Evolutionary conservation across 1,140 invertebrate species (phyloP).

Genomic region (Cylas formicarius): DNA sequence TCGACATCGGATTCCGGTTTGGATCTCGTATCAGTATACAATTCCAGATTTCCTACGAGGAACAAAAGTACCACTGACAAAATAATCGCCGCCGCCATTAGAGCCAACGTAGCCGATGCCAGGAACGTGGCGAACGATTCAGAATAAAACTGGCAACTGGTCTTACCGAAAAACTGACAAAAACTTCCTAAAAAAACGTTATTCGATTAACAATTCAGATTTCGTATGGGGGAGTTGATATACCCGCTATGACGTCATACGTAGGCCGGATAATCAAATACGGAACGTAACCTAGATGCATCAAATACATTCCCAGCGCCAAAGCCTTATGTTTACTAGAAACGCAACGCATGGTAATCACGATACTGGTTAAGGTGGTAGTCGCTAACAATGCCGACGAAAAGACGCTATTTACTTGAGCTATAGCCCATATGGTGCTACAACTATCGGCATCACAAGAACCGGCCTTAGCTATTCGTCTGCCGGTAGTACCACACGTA

Average conservation of each 20-base stretch:
- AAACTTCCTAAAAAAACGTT: constrained; percentile 19
- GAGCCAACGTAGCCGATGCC: constrained; percentile 21
- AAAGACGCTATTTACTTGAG: constrained; percentile 45
- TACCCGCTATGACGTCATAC: constrained; percentile 48
- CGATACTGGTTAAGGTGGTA: constrained; percentile 48
- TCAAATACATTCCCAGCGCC: constrained; percentile 50
- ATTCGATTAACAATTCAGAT: neutral
- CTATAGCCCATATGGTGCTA: constrained; percentile 47
- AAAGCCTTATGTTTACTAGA: constrained; percentile 51
- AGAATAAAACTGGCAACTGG: constrained; percentile 27
- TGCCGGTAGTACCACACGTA: constrained; percentile 41
- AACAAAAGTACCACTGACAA: constrained; percentile 16
- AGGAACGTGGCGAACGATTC: constrained; percentile 26
- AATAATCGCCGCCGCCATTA: constrained; percentile 26
- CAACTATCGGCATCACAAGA: constrained; percentile 49
- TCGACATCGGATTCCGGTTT: constrained; percentile 4
- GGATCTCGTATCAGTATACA: constrained; percentile 15
- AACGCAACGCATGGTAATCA: constrained; percentile 50
- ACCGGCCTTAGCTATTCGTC: constrained; percentile 44
- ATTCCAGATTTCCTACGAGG: constrained; percentile 16
- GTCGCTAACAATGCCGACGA: constrained; percentile 42
- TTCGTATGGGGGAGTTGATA: constrained; percentile 4
- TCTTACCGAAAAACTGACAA: constrained; percentile 19
- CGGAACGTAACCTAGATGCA: constrained; percentile 42
- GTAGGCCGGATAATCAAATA: constrained; percentile 50